A percentile compares a stretch with the other conserved stretches of the same genome.
phyloP scores from a whole-genome alignment of 1,140 invertebrate genomes.

The Drosophila ogumai region DNA sequence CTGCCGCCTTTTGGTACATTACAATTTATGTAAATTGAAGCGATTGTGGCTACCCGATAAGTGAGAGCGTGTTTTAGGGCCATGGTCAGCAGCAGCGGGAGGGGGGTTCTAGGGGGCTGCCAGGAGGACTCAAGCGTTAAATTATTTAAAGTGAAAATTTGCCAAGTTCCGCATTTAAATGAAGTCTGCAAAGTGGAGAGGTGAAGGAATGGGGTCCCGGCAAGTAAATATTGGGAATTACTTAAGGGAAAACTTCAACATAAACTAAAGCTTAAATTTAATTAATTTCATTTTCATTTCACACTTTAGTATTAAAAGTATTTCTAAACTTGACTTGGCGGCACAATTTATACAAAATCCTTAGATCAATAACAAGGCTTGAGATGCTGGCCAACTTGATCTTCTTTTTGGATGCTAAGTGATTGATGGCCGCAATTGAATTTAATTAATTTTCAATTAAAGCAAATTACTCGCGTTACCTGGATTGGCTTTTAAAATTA shows the following conservation, averaged over 20 bases:
- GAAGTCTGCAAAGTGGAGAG: conserved; percentile 1
- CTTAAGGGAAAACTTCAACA: neutral
- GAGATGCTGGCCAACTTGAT: neutral
- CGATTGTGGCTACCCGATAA: conserved; percentile 66
- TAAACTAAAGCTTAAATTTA: neutral
- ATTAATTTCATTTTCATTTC: too few relatives aligned
- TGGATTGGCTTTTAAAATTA: conserved; percentile 11
- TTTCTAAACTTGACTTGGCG: too few relatives aligned
- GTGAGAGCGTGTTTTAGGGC: conserved; percentile 43
- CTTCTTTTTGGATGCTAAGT: neutral
- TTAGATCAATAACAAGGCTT: neutral
- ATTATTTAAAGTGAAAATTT: conserved; percentile 63
- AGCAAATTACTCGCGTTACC: conserved; percentile 29
- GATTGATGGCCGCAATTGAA: conserved; percentile 42
- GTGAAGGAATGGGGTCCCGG: neutral
- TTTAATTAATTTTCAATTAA: conserved; percentile 44
- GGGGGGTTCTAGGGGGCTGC: neutral
- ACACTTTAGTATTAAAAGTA: too few relatives aligned
- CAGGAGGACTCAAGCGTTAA: conserved; percentile 51
- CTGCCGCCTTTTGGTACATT: conserved; percentile 44
- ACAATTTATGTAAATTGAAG: conserved; percentile 72
- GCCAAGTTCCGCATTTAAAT: conserved; percentile 43
- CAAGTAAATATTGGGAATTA: neutral
- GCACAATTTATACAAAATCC: too few relatives aligned
- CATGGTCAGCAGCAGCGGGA: conserved; percentile 15